phyloP scores from a whole-genome alignment of 2,797 vertebrate species.

The Lates japonicus region DNA sequence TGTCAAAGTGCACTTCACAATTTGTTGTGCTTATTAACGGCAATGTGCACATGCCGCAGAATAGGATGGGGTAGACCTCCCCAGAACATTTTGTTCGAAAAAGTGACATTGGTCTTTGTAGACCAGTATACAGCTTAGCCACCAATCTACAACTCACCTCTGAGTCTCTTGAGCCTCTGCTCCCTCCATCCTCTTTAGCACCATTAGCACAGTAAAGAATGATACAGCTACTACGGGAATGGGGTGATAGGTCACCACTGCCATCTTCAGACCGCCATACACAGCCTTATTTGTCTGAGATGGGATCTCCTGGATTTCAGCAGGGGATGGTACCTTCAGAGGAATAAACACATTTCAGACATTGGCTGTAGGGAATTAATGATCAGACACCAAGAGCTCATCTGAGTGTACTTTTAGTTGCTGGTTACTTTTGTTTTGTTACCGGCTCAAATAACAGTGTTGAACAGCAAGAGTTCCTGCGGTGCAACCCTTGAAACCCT shows the following conservation, averaged over 20 bases:
- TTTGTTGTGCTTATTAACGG: background rate
- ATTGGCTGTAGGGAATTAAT: background rate
- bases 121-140: background rate
- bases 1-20: background rate
- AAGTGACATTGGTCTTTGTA: background rate
- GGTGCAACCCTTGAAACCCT: too few species aligned
- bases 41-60: background rate
- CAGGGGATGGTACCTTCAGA: conserved; percentile 93
- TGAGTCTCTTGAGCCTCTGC: conserved; percentile 95
- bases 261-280: conserved; percentile 97
- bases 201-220: conserved; percentile 94
- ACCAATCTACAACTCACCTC: conserved; percentile 86
- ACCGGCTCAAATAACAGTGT: background rate
- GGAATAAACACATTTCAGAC: conserved; percentile 22
- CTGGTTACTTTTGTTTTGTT: background rate
- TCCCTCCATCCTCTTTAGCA: conserved; percentile 95
- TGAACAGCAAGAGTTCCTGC: background rate
- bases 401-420: background rate
- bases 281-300: conserved; percentile 94
- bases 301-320: conserved; percentile 94
- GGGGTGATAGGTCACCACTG: conserved; percentile 97
- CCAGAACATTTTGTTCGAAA: background rate
- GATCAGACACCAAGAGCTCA: background rate
- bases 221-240: conserved; percentile 93
- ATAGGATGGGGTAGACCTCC: background rate